Evolutionary conservation across 2,113 vertebrate genomes (phyloP), one percentile per base, ranked within the genome.

Genomic region (Poeciliopsis retropinna): DNA sequence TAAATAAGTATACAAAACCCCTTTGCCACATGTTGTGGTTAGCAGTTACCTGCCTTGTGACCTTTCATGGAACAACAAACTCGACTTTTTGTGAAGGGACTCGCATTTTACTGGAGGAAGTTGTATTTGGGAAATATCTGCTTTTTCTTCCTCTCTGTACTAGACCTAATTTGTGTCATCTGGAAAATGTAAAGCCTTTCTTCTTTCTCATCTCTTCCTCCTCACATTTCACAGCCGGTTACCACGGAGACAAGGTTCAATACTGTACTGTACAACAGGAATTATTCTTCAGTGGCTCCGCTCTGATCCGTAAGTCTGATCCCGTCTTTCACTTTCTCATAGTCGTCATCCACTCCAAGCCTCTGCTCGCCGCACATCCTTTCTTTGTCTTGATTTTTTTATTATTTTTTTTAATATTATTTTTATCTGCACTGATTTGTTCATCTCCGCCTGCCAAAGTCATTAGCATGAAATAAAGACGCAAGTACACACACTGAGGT

Each of bases 231-330:
- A 84, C 81, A 99, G 97, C 87, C 97, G 96, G 91, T 95, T 99
- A 90, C 98, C 98, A 91, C 95, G 97, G 95, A 96, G 95, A 93
- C 97, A 98, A 93, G 98, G 97, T 32, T 99, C 97, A 22, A 93
- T 99, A 91, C 90, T 99, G 72, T 99, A 99, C 91, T 99, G 97
- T 89, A 99, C 97, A 10, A 99, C 97, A 64, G 97, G 97, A 86
- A 98, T 99, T 86, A 97, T 99, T 81, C 95, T 99, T 68, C 97
- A 99, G 94, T 99, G 98, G 98, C 97, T 99, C 31, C 98, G 96
- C 84, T 98, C 98, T 76, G 97, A 99, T 88, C 89, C 94, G 98
- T 99, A 94, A 97, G 97, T 96, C 25, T 22, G 31, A 54, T 71
- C 19, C 25, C 13, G 2, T 27, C 65, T 60, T 34, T 60, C 12